A percentile compares a stretch with the other conserved stretches of the same genome.
Evolutionary conservation across 2,113 vertebrate genomes (phyloP).

Genomic region (Globicephala melas): DNA sequence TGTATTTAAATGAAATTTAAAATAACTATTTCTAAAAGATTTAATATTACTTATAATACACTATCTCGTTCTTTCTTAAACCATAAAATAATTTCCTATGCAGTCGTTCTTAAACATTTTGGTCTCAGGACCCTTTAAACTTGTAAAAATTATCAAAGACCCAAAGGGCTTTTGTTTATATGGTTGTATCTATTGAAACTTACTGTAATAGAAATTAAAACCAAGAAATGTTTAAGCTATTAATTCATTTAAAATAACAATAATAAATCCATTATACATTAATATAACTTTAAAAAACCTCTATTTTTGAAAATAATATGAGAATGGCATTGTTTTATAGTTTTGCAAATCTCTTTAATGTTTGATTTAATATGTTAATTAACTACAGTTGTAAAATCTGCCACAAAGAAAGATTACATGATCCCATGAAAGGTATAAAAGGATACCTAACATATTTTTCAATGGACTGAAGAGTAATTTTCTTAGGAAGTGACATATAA

Average conservation of each 20-base stretch:
- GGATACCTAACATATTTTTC: neutral
- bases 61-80: neutral
- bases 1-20: neutral
- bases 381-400: slow-evolving; percentile 50
- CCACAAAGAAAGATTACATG: slow-evolving; percentile 44
- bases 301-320: neutral
- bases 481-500: neutral
- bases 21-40: neutral
- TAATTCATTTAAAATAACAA: neutral
- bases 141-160: neutral
- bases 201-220: neutral
- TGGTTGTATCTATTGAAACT: neutral
- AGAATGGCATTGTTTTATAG: neutral
- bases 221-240: neutral
- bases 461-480: slow-evolving; percentile 17
- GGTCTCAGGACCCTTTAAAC: neutral
- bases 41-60: neutral
- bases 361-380: slow-evolving; percentile 54
- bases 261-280: neutral
- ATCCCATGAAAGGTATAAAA: neutral
- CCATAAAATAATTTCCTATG: neutral
- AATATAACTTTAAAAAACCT: neutral
- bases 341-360: slow-evolving; percentile 47
- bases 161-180: neutral
- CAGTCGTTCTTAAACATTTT: neutral